Base-by-base conservation (phyloP, 2,888 invertebrate species). In the Himalopsyche tibetana region DNA sequence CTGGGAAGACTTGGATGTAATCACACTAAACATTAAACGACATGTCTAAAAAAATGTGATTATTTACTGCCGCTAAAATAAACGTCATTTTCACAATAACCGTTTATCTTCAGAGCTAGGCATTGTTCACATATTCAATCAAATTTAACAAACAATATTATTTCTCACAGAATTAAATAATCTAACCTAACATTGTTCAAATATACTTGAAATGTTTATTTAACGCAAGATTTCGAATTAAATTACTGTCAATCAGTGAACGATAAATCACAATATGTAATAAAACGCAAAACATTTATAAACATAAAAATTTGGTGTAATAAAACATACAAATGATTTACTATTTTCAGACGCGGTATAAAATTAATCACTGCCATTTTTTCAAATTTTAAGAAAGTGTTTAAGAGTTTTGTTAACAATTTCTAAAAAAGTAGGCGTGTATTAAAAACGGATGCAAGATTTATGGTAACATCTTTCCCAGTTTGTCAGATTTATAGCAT, bases 361-460 rank as follows among this genome's bases (percentile, higher is more conserved):
- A 17, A 17, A 56, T 56, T 63, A 19, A 63, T 19, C n/a, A 11
- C 11, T 63, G 28, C 19, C 19, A 19, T 63, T 56, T 56, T 63
- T 63, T 63, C 19, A 63, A 9, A 63, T 9, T 63, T 28, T 6
- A 63, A 63, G 63, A 63, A 63, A 63, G 63, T 28, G 8, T 63
- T 63, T 11, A 63, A 19, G 19, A 28, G 63, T 28, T 63, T 63
- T 63, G 4, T 19, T 63, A 63, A 19, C 8, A 63, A 19, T 63
- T 63, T 63, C 63, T 63, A 63, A 63, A 63, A 63, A 19, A 63
- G 19, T n/a, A 63, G 63, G 63, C 63, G 28, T 28, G 63, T 28
- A 63, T 63, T 63, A 28, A 63, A 63, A n/a, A 63, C 28, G n/a
- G 63, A 63, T 63, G 19, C 63, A 63, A 63, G 63, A 63, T 63